Base-by-base conservation (phyloP, 2,113 vertebrate genomes). In the Microcebus lehilahytsara region DNA sequence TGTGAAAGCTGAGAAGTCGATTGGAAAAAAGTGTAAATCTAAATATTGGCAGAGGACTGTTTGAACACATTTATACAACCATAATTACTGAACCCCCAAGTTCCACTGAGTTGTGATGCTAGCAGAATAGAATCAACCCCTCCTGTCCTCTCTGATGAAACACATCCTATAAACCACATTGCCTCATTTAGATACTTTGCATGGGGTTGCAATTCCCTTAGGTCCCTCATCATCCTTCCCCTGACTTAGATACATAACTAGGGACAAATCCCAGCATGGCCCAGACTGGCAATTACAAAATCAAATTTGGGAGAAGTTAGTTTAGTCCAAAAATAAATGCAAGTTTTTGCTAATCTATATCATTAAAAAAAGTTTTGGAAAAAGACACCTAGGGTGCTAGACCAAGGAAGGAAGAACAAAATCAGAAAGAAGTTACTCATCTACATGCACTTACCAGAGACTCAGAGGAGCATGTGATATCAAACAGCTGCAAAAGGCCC, bases 311-410 rank as follows among this genome's bases (percentile, higher is more conserved):
- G n/a, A 85, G 6, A 51, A 67, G 9, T 80, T 40, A 89, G 20
- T 3, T 75, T 91, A 71, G 91, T 84, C 62, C 30, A 23, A 88
- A 95, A 95, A 46, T 79, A 80, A 72, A 95, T 75, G 6, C 30
- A 85, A 58, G 6, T 66, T 91, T 86, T 95, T 85, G 49, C 9
- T 85, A 85, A 25, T 67, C 56, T 74, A 53, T 78, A 34, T 95
- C 81, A 90, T 53, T 69, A 62, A 71, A 49, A 86, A 71, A 69
- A 64, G 20, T 49, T 75, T 58, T 72, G 16, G 8, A 23, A 23
- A 78, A 66, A 62, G 3, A 60, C 42, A 25, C 40, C 34, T 7
- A 74, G 17, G 34, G 16, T 89, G 37, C 13, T 64, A 64, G 34
- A 49, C 32, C 40, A 46, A 89, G 12, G 49, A 77, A 67, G 32